A percentile compares a stretch with the other conserved stretches of the same genome.
These are phyloP conservation scores for Narcine bancroftii DNA, from an alignment of 2,113 vertebrate species.

Conservation along the genomic window DNA sequence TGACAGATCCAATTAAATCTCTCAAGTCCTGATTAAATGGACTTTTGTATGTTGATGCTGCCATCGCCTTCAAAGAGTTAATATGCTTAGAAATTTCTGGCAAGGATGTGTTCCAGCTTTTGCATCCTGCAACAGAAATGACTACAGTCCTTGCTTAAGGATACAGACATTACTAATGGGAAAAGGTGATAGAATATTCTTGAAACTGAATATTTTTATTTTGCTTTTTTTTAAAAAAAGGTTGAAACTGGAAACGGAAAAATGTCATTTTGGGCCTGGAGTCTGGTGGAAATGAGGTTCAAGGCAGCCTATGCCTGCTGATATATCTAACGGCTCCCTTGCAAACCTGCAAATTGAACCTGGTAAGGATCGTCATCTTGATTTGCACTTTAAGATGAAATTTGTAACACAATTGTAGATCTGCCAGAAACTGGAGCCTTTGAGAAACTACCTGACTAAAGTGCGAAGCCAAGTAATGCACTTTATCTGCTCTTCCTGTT, in stretches of 20 bases:
- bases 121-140: conserved; percentile 9
- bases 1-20: no score
- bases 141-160: conserved; percentile 21
- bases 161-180: conserved; percentile 22
- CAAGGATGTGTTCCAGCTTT: not conserved
- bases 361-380: not conserved
- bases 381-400: not conserved
- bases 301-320: not conserved
- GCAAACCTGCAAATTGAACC: not conserved
- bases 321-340: not conserved
- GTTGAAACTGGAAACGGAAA: not conserved
- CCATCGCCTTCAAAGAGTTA: not conserved
- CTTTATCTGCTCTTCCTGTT: not conserved
- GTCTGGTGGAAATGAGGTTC: not conserved
- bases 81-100: conserved; percentile 6
- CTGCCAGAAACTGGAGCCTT: not conserved
- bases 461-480: not conserved
- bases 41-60: conserved; percentile 7
- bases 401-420: not conserved
- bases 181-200: not conserved
- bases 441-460: not conserved
- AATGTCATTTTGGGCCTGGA: not conserved
- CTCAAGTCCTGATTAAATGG: not conserved
- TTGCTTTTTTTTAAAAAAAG: not conserved
- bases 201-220: not conserved